Evolutionary conservation across 2,888 invertebrate genomes (phyloP).

Genomic region (Microdon myrmicae): DNA sequence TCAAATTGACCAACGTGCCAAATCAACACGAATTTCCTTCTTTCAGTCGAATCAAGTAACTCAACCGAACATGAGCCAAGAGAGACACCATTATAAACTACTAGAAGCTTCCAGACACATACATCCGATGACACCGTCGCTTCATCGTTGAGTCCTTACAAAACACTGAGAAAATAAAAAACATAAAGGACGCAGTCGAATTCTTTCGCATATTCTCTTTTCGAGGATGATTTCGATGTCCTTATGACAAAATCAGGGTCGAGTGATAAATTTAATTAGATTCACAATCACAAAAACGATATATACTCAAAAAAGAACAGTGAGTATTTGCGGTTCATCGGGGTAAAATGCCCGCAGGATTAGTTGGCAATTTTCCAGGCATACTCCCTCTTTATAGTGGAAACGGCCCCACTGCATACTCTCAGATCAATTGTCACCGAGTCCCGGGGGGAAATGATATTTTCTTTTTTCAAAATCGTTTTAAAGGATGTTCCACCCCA

Average conservation of each 20-base stretch:
- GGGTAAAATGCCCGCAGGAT: slow-evolving; percentile 33
- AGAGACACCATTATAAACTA: slow-evolving; percentile 30
- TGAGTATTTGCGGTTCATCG: slow-evolving; percentile 41
- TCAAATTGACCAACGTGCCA: slow-evolving; percentile 28
- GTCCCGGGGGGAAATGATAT: slow-evolving; percentile 9
- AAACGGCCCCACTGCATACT: slow-evolving; percentile 1
- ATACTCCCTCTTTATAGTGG: not conserved
- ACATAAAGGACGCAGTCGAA: slow-evolving; percentile 28
- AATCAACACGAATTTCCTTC: slow-evolving; percentile 1
- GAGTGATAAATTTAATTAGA: slow-evolving; percentile 48
- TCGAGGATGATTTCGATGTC: slow-evolving; percentile 6
- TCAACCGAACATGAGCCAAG: slow-evolving; percentile 26
- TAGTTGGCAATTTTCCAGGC: slow-evolving; percentile 39
- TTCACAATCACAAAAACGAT: slow-evolving; percentile 35
- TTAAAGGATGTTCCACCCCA: slow-evolving; percentile 19
- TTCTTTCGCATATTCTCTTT: slow-evolving; percentile 14
- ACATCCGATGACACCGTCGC: no score
- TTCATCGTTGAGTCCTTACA: no score
- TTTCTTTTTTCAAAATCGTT: slow-evolving; percentile 35
- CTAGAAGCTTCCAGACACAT: slow-evolving; percentile 31
- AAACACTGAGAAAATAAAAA: slow-evolving; percentile 26
- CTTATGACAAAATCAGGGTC: slow-evolving; percentile 43
- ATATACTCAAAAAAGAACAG: slow-evolving; percentile 22
- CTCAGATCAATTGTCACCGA: slow-evolving; percentile 18
- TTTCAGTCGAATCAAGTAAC: slow-evolving; percentile 1